These are phyloP conservation scores for Ictidomys tridecemlineatus DNA, from an alignment of 2,113 vertebrate genomes.

Conservation along the genomic window DNA sequence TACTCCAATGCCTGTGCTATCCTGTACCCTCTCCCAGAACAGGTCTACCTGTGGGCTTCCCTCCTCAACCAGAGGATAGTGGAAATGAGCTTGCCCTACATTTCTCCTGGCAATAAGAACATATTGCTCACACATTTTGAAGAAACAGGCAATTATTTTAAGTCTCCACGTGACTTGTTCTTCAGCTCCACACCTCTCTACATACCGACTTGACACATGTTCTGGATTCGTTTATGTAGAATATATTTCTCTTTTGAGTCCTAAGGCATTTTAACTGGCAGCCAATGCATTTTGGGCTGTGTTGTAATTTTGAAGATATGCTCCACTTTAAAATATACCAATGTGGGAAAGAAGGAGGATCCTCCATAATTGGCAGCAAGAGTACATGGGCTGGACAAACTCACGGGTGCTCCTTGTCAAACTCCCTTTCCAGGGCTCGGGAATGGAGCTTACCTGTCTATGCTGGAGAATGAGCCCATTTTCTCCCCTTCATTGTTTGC, in stretches of 20 bases:
- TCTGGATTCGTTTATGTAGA: slow-evolving; percentile 65
- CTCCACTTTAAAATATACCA: slow-evolving; percentile 18
- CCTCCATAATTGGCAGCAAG: neutral
- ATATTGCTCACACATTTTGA: slow-evolving; percentile 43
- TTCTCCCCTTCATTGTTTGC: too few species aligned
- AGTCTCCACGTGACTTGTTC: slow-evolving; percentile 16
- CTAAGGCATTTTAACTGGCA: slow-evolving; percentile 56
- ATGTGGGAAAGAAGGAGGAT: neutral
- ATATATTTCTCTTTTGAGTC: slow-evolving; percentile 57
- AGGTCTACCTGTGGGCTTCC: neutral
- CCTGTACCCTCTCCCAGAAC: neutral
- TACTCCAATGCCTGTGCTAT: neutral
- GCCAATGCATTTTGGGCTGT: neutral
- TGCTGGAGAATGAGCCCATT: neutral
- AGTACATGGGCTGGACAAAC: neutral
- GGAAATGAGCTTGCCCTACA: neutral
- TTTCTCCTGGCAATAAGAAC: slow-evolving; percentile 17
- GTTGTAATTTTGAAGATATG: slow-evolving; percentile 38
- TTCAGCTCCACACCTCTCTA: slow-evolving; percentile 28
- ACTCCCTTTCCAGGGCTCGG: neutral
- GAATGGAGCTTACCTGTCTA: neutral
- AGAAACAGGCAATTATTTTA: slow-evolving; percentile 47
- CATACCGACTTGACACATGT: neutral
- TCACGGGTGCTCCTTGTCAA: neutral
- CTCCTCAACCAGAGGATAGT: neutral